These are phyloP conservation scores for Smutsia gigantea DNA, from an alignment of 2,797 vertebrate genomes.

Conservation along the genomic window DNA sequence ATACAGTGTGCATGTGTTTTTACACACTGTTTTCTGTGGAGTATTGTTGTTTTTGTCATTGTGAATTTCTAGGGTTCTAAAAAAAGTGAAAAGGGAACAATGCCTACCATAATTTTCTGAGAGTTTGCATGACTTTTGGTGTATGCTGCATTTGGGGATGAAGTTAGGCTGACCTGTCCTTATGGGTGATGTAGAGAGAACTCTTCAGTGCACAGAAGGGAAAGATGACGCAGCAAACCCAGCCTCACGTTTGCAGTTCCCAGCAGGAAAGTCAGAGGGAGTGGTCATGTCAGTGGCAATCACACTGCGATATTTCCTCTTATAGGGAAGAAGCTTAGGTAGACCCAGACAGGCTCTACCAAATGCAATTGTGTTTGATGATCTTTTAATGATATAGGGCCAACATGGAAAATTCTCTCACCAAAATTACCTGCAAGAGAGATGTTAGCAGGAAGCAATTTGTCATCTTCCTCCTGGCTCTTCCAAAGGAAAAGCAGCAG, in stretches of 20 bases:
- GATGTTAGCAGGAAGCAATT: fast-evolving
- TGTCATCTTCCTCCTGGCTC: fast-evolving
- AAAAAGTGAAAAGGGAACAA: neutral
- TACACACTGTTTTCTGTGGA: neutral
- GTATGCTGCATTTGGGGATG: neutral
- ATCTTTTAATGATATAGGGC: fast-evolving
- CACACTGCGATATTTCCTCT: fast-evolving
- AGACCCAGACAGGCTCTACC: no score
- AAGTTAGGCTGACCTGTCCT: neutral
- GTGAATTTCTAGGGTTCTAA: neutral
- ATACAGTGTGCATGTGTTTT: neutral
- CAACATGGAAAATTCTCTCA: neutral
- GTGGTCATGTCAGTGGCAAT: fast-evolving
- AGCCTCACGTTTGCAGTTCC: fast-evolving
- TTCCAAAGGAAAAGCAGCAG: neutral
- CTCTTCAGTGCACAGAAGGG: fast-evolving
- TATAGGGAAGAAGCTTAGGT: neutral
- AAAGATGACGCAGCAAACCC: neutral
- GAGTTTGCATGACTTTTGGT: fast-evolving
- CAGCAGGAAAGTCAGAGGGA: neutral
- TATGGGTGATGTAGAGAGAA: fast-evolving
- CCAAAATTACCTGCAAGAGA: neutral
- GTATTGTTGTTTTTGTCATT: neutral
- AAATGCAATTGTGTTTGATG: neutral
- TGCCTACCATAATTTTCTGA: neutral